Conservation (phyloP, 2,888 invertebrate species). For the Euclidia mi region DNA sequence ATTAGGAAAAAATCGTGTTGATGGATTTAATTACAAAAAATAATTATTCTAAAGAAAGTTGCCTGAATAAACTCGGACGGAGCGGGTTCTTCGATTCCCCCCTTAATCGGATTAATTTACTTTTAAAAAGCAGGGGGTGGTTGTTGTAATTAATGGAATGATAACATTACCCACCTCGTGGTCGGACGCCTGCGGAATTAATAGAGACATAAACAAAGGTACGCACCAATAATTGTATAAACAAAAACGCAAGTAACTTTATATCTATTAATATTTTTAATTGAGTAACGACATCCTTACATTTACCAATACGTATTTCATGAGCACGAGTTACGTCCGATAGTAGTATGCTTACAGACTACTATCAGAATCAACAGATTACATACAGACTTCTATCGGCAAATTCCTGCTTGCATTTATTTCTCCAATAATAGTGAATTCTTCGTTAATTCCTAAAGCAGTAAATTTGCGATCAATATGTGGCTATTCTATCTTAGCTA, state of each 20-base stretch:
- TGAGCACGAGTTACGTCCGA: no score
- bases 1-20: slow-evolving; percentile 90
- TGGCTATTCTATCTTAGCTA: slow-evolving; percentile 20
- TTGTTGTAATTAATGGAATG: slow-evolving; percentile 90
- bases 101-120: slow-evolving; percentile 90
- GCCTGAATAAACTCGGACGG: slow-evolving; percentile 88
- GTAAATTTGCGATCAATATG: slow-evolving; percentile 38
- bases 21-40: slow-evolving; percentile 91
- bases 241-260: neutral
- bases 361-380: no score
- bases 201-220: slow-evolving; percentile 64
- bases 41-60: slow-evolving; percentile 90
- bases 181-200: slow-evolving; percentile 79
- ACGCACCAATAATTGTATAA: slow-evolving; percentile 46
- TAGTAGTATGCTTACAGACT: no score
- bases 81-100: slow-evolving; percentile 89
- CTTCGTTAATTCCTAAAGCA: no score
- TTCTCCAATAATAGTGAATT: no score
- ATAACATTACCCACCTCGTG: slow-evolving; percentile 88
- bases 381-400: no score
- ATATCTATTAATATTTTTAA: neutral
- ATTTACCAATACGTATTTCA: no score
- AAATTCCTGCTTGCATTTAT: no score
- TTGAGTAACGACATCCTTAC: no score
- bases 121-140: slow-evolving; percentile 88